Evolutionary conservation across 92 coral and sea anemone species (phyloP).

Genomic region (Porites evermanni): DNA sequence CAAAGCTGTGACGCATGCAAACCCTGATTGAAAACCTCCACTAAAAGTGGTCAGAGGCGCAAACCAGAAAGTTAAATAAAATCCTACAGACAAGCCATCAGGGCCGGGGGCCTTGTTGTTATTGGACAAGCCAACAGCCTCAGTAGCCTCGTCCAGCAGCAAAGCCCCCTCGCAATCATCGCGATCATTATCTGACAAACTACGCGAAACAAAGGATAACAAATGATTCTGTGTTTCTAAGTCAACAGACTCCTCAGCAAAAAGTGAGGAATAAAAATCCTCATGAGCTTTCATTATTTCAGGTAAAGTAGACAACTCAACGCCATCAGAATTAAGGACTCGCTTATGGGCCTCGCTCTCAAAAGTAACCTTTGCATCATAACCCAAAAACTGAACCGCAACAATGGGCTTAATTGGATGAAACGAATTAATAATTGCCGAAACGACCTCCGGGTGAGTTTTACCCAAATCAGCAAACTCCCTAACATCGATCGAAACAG

Average conservation of each 20-base stretch:
- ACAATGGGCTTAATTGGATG: no score
- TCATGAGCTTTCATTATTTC: background rate
- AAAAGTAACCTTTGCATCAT: no score
- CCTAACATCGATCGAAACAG: no score
- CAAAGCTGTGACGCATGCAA: background rate
- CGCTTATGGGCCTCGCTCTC: no score
- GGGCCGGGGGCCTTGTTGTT: slow-evolving; percentile 1
- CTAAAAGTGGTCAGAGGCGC: background rate
- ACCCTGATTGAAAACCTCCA: background rate
- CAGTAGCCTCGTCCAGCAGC: background rate
- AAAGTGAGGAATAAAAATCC: background rate
- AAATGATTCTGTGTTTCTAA: rapidly evolving
- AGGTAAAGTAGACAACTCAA: background rate
- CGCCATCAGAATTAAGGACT: background rate
- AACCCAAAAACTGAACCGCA: no score
- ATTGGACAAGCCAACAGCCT: background rate
- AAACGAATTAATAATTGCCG: no score
- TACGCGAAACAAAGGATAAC: rapidly evolving
- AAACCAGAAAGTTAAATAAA: background rate
- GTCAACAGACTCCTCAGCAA: background rate
- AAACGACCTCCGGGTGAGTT: no score
- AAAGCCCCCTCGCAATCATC: background rate
- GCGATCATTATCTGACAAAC: background rate
- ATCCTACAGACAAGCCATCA: background rate
- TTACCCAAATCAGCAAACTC: no score